Conservation (phyloP, 2,888 invertebrate species). For the Byasa hedistus region DNA sequence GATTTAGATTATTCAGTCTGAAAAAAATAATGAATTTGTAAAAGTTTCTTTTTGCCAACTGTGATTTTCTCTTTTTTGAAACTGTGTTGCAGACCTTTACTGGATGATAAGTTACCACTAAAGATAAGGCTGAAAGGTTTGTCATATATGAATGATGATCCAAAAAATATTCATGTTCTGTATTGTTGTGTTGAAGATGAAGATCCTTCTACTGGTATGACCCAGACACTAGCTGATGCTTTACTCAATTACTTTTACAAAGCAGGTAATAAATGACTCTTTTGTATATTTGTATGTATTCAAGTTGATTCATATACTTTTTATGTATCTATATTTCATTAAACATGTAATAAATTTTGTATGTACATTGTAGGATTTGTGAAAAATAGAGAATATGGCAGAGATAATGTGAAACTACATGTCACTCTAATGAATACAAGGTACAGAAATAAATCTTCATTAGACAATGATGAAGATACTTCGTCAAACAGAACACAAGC, state of each 20-base stretch:
- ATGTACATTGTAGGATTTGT: slow-evolving; percentile 51
- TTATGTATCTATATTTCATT: no score
- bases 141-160: slow-evolving; percentile 97
- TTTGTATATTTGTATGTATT: no score
- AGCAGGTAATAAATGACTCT: slow-evolving; percentile 72
- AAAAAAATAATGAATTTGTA: background rate
- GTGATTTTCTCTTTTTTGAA: background rate
- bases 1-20: background rate
- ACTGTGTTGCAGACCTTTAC: slow-evolving; percentile 53
- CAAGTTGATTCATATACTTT: no score
- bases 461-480: slow-evolving; percentile 31
- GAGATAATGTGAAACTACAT: slow-evolving; percentile 87
- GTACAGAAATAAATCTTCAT: slow-evolving; percentile 45
- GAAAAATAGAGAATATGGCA: slow-evolving; percentile 45
- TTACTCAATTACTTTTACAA: slow-evolving; percentile 80
- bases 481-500: slow-evolving; percentile 48
- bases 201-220: slow-evolving; percentile 53
- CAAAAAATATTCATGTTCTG: slow-evolving; percentile 87
- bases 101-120: slow-evolving; percentile 68
- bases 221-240: slow-evolving; percentile 84
- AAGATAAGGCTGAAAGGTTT: slow-evolving; percentile 84
- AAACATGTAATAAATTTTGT: background rate
- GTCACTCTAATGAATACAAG: slow-evolving; percentile 91
- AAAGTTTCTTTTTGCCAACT: no score
- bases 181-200: slow-evolving; percentile 85